Conservation (phyloP, 1,140 invertebrate species). For the Scaptomyza graminum region DNA sequence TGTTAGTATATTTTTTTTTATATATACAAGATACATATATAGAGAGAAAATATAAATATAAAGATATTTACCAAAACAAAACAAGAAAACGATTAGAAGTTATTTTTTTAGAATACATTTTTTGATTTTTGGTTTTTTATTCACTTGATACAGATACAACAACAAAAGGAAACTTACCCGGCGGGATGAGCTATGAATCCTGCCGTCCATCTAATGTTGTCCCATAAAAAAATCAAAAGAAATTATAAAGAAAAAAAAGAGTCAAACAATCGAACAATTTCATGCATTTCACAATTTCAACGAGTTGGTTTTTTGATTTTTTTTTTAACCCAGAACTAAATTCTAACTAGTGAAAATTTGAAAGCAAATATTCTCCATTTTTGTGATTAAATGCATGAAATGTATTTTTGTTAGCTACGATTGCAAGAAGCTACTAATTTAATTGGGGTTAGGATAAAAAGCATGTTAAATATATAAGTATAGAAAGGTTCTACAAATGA, state of each 20-base stretch:
- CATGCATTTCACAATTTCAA: conserved; percentile 69
- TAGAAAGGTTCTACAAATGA: conserved; percentile 4
- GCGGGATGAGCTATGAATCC: conserved; percentile 84
- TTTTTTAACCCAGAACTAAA: not conserved
- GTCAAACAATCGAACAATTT: conserved; percentile 77
- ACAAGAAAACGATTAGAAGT: conserved; percentile 19
- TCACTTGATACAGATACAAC: conserved; percentile 68
- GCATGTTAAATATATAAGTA: not conserved
- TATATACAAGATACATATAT: conserved; percentile 20
- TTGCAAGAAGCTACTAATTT: conserved; percentile 1
- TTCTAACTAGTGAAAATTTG: not conserved
- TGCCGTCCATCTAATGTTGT: conserved; percentile 84
- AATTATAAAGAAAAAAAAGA: conserved; percentile 82
- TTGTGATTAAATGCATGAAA: conserved; percentile 43
- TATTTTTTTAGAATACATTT: not conserved
- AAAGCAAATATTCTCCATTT: not conserved
- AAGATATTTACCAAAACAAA: conserved; percentile 24
- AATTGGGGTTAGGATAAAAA: not conserved
- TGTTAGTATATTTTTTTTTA: conserved; percentile 16
- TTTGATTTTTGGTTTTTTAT: conserved; percentile 1
- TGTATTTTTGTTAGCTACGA: conserved; percentile 43
- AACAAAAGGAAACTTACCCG: conserved; percentile 83
- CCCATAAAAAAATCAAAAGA: conserved; percentile 84
- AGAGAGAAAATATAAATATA: conserved; percentile 11
- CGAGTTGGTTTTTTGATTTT: conserved; percentile 1